Evolutionary conservation across 2,113 vertebrate species (phyloP), one percentile per base, ranked within the genome.

Genomic region (Gallinago paraguaiae): DNA sequence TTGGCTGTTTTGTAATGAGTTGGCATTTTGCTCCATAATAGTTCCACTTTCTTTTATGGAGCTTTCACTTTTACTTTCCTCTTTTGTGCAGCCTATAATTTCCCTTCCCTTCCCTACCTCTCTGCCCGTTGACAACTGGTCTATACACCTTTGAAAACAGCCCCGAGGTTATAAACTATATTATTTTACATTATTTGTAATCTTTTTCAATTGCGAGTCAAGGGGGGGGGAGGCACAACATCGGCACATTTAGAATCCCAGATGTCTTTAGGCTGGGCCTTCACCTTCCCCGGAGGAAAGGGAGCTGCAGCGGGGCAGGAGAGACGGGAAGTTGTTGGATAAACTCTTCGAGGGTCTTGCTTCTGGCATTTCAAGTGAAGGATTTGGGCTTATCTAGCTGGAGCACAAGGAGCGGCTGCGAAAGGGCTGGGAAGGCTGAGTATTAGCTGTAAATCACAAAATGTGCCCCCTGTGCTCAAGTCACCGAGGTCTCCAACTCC

Each of bases 21-120:
- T 99, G 98, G 98, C 98, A 98, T 98, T 99, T 98, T 99, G 98
- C 98, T 96, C 98, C 96, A 98, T 99, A 99, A 99, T 99, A 98
- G 98, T 98, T 98, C 98, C 98, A 99, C 98, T 98, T 98, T 99
- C 98, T 99, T 99, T 99, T 99, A 99, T 99, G 98, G 98, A 98
- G 98, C 98, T 97, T 98, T 98, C 98, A 98, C 98, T 99, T 98
- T 98, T 98, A 98, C 98, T 98, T 98, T 98, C 95, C 96, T 98
- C 98, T 98, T 99, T 99, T 99, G 99, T 99, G 98, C 98, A 98
- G 98, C 98, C 98, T 98, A 97, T 98, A 99, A 99, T 99, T 99
- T 99, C 98, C 98, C 97, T 92, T 96, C 97, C 97, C 96, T 98
- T 95, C 96, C 96, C 97, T 95, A 95, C 97, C 97, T 98, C 97